Evolutionary conservation across 2,113 vertebrate genomes (phyloP).

Genomic region (Climacteris rufus): DNA sequence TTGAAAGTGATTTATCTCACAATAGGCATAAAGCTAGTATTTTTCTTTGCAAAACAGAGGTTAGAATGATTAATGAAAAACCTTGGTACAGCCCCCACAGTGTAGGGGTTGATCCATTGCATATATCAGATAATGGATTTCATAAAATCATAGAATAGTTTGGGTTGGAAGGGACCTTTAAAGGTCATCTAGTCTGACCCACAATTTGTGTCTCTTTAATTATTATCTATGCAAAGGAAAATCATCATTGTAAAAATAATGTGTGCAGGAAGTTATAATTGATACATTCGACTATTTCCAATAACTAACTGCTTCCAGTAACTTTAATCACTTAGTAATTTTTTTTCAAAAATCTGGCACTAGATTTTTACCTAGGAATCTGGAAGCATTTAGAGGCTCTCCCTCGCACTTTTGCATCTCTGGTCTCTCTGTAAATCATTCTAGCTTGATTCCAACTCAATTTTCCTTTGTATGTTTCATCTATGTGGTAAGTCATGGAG

Average conservation of each 20-base stretch:
- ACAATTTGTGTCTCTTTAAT: background rate
- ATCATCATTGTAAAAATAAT: background rate
- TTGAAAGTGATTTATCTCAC: background rate
- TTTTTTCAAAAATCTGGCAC: background rate
- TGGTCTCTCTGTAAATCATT: background rate
- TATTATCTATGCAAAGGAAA: background rate
- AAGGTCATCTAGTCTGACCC: background rate
- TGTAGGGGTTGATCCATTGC: background rate
- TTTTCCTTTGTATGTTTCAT: background rate
- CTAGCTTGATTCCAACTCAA: background rate
- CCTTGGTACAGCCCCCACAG: background rate
- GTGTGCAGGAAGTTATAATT: background rate
- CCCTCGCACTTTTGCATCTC: background rate
- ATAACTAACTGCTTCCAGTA: background rate
- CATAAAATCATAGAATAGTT: background rate
- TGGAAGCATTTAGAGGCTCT: background rate
- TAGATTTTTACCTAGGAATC: background rate
- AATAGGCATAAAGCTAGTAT: background rate
- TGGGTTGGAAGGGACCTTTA: background rate
- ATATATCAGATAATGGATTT: background rate
- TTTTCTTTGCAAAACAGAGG: background rate
- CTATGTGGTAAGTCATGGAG: background rate
- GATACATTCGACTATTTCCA: background rate
- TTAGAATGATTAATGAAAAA: background rate
- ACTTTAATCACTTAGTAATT: background rate